These are phyloP conservation scores for Tetraneura akinire DNA, from an alignment of 1,140 invertebrate species.

Conservation along the genomic window DNA sequence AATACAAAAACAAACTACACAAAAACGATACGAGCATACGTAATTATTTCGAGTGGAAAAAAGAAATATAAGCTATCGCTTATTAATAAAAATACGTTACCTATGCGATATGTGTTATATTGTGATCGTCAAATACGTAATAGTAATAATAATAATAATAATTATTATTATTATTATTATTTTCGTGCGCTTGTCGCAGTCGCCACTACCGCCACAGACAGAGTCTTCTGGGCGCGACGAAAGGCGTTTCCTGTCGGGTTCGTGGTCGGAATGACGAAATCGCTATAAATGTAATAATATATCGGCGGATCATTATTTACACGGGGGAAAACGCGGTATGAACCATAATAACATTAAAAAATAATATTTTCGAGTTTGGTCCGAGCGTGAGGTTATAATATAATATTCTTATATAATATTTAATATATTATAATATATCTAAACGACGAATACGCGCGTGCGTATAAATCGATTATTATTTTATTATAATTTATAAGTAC, in stretches of 20 bases:
- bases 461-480: background rate
- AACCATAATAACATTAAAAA: no score
- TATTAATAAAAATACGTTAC: constrained; percentile 29
- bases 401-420: no score
- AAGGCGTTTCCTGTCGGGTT: constrained; percentile 51
- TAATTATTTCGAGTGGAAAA: background rate
- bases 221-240: constrained; percentile 30
- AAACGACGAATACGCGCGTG: background rate
- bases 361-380: no score
- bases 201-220: constrained; percentile 24
- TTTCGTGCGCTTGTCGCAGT: background rate
- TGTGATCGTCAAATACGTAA: background rate
- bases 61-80: constrained; percentile 5
- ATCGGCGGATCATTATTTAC: background rate
- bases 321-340: no score
- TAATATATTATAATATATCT: no score
- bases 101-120: no score
- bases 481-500: background rate
- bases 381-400: no score
- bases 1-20: background rate
- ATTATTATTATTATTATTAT: background rate
- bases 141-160: background rate
- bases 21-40: background rate
- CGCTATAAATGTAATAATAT: background rate
- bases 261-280: constrained; percentile 48